These are phyloP conservation scores for Chloebia gouldiae DNA, from an alignment of 2,113 vertebrate genomes.

Conservation along the genomic window DNA sequence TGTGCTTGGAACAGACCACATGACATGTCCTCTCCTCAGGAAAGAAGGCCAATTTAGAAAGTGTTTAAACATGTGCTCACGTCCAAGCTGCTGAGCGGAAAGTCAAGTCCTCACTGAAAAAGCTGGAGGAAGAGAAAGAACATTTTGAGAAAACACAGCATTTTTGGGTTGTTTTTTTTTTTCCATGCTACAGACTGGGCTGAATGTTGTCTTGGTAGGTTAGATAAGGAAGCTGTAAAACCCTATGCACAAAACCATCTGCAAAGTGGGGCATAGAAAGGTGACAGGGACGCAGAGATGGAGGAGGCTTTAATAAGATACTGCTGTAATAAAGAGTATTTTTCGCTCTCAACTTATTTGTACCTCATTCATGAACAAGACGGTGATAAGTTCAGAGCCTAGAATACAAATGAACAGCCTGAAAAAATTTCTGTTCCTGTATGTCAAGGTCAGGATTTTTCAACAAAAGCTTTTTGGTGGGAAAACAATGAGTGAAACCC, in stretches of 20 bases:
- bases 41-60: not conserved
- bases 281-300: not conserved
- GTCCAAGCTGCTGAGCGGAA: not conserved
- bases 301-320: not conserved
- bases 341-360: not conserved
- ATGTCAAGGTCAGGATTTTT: not conserved
- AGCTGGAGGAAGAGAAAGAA: not conserved
- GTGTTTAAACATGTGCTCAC: not conserved
- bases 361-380: not conserved
- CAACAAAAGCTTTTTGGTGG: not conserved
- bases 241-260: not conserved
- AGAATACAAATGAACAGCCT: accelerated
- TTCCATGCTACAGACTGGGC: not conserved
- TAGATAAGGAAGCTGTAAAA: not conserved
- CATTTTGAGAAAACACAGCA: not conserved
- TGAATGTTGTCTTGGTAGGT: not conserved
- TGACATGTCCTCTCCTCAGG: not conserved
- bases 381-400: not conserved
- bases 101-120: not conserved
- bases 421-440: not conserved
- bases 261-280: not conserved
- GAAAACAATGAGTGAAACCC: accelerated
- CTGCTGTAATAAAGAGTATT: not conserved
- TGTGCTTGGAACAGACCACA: not conserved
- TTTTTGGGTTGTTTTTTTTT: not conserved